phyloP scores from a whole-genome alignment of 1,140 invertebrate genomes.

The Habropoda laboriosa region DNA sequence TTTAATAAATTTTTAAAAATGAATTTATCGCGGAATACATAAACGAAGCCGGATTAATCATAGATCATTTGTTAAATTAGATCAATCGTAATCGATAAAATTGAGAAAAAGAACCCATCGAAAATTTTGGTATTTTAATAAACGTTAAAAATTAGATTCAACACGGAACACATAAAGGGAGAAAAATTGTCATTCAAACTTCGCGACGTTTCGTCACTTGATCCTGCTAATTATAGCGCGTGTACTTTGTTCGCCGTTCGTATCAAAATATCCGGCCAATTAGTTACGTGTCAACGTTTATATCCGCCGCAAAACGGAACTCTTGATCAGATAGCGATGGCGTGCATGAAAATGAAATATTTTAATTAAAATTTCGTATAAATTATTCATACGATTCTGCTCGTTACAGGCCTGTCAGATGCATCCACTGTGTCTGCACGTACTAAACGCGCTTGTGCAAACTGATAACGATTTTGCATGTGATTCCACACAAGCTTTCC shows the following conservation, averaged over 20 bases:
- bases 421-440: background rate
- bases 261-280: background rate
- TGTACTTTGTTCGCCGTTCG: background rate
- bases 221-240: background rate
- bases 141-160: background rate
- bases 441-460: background rate
- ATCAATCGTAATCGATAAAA: too few species aligned
- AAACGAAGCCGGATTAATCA: background rate
- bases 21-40: too few species aligned
- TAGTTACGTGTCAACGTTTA: background rate
- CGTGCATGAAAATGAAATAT: conserved; percentile 1
- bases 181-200: background rate
- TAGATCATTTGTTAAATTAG: background rate
- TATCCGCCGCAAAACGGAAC: background rate
- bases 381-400: background rate
- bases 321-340: background rate
- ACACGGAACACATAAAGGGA: too few species aligned
- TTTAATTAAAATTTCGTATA: conserved; percentile 7
- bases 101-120: too few species aligned
- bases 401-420: background rate
- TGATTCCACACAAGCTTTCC: too few species aligned
- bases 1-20: too few species aligned
- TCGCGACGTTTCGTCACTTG: background rate
- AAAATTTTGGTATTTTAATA: too few species aligned
- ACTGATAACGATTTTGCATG: background rate